A percentile compares a stretch with the other conserved stretches of the same genome.
Conservation (phyloP, 2,797 vertebrate species). For the Cercopithecus petaurista region DNA sequence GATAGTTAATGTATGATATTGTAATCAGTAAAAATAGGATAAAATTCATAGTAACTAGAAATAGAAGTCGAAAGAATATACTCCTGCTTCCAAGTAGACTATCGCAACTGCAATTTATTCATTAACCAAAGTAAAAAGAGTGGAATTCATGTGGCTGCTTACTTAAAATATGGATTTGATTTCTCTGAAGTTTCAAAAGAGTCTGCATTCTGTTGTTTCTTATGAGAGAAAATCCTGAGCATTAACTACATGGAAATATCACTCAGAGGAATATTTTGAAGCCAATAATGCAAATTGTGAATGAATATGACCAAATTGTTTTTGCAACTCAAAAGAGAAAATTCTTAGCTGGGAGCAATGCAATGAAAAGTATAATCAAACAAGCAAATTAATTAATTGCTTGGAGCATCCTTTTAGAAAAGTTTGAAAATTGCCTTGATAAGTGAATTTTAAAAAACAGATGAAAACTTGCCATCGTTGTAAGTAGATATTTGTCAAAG, state of each 20-base stretch:
- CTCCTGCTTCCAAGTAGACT: not conserved
- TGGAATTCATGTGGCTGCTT: not conserved
- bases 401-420: slow-evolving; percentile 59
- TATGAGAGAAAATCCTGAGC: slow-evolving; percentile 30
- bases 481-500: not conserved
- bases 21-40: not conserved
- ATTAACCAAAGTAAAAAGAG: slow-evolving; percentile 12
- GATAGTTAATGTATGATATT: not conserved
- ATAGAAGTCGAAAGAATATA: not conserved
- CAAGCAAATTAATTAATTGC: slow-evolving; percentile 74
- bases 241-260: slow-evolving; percentile 54
- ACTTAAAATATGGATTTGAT: slow-evolving; percentile 38
- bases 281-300: slow-evolving; percentile 69
- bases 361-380: slow-evolving; percentile 67
- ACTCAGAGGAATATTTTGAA: slow-evolving; percentile 63
- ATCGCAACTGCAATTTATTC: not conserved
- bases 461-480: not conserved
- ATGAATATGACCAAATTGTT: slow-evolving; percentile 58
- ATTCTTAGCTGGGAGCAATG: slow-evolving; percentile 55
- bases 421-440: slow-evolving; percentile 56
- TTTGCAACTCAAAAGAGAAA: slow-evolving; percentile 43
- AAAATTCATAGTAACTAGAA: not conserved
- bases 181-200: slow-evolving; percentile 51
- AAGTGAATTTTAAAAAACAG: slow-evolving; percentile 44
- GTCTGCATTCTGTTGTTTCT: slow-evolving; percentile 9